These are phyloP conservation scores for Neofelis nebulosa DNA, from an alignment of 2,113 vertebrate genomes.

Conservation along the genomic window DNA sequence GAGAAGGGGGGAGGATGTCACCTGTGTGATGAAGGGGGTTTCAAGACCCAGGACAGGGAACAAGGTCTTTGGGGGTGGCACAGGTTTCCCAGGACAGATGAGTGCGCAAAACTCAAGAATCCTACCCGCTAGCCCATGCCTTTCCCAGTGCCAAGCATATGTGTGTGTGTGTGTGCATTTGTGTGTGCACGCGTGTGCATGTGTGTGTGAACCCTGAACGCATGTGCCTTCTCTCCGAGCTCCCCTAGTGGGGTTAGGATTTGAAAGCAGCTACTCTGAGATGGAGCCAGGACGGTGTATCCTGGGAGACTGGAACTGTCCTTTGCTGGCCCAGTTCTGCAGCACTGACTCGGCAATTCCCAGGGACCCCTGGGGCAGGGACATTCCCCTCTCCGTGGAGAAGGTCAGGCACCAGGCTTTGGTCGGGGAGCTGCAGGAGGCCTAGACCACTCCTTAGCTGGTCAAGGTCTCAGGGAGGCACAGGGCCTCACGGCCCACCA, in stretches of 20 bases:
- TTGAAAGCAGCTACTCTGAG: not conserved
- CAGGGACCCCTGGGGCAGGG: constrained; percentile 30
- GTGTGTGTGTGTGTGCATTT: rapidly evolving
- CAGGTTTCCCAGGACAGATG: not conserved
- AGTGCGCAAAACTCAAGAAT: not conserved
- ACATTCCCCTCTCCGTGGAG: not conserved
- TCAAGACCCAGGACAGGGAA: not conserved
- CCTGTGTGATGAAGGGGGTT: not conserved
- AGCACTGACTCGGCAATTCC: constrained; percentile 49
- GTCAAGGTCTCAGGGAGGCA: not conserved
- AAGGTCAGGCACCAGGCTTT: constrained; percentile 1
- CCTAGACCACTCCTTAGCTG: not conserved
- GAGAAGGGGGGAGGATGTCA: not conserved
- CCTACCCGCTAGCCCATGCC: not conserved
- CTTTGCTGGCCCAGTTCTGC: not conserved
- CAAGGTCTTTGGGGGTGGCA: not conserved
- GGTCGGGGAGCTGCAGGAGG: not conserved
- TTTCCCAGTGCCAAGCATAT: not conserved
- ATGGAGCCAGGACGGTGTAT: not conserved
- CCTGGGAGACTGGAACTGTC: not conserved
- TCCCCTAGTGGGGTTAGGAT: not conserved
- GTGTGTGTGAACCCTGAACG: not conserved
- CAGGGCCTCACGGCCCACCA: not conserved
- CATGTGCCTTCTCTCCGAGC: not conserved
- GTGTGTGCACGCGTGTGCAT: rapidly evolving